These are phyloP conservation scores for Heliconius charithonia DNA, from an alignment of 2,888 invertebrate species.

Conservation along the genomic window DNA sequence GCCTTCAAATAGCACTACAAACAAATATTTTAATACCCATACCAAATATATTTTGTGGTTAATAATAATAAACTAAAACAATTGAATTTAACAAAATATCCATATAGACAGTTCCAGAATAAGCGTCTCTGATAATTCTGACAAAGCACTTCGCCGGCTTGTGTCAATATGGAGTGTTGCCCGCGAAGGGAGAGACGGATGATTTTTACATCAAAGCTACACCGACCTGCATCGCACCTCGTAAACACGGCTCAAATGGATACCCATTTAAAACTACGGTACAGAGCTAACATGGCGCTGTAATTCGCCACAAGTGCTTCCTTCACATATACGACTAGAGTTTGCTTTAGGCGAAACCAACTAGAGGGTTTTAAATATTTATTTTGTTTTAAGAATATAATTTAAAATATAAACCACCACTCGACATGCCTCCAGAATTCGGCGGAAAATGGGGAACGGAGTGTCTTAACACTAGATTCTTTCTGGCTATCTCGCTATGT, in stretches of 20 bases:
- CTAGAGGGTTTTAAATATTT: constrained; percentile 9
- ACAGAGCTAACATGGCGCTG: constrained; percentile 42
- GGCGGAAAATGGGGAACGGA: no score
- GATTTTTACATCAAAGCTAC: constrained; percentile 79
- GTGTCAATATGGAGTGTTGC: constrained; percentile 74
- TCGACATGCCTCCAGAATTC: no score
- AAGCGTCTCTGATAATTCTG: constrained; percentile 48
- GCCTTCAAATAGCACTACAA: neutral
- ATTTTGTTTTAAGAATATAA: neutral
- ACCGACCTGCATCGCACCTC: constrained; percentile 62
- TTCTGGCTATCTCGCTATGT: no score
- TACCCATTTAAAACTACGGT: constrained; percentile 45
- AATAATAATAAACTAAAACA: neutral
- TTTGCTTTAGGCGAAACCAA: neutral
- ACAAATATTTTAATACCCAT: no score
- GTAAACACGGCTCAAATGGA: constrained; percentile 55
- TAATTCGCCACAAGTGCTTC: constrained; percentile 43
- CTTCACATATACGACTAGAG: constrained; percentile 15
- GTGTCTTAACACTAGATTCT: no score
- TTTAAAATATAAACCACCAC: neutral
- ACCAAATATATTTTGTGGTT: no score
- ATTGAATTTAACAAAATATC: neutral
- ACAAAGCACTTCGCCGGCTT: constrained; percentile 52
- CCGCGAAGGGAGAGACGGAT: constrained; percentile 64
- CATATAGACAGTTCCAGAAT: constrained; percentile 35